Evolutionary conservation across 2,888 invertebrate species (phyloP), one percentile per base, ranked within the genome.

Genomic region (Euclidia mi): DNA sequence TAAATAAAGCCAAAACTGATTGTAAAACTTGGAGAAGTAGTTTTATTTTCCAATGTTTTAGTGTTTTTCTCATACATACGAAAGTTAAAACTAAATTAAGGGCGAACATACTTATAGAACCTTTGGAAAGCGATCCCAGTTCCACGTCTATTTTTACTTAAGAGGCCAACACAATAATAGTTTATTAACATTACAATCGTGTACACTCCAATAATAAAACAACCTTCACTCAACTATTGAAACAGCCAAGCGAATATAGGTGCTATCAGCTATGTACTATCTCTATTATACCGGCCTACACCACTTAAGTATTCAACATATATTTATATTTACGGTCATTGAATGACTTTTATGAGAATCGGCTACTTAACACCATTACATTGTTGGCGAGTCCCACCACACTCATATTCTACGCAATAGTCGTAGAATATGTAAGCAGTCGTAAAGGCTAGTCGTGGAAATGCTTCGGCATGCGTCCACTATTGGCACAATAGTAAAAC

Each of bases 261-360:
- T n/a, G n/a, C n/a, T n/a, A n/a, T 7, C 7, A 25, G 20, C 37
- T 47, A 46, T 25, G 12, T 14, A 45, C 43, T 49, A 59, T 56
- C 32, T 68, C 52, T 58, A 61, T 42, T 57, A 57, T 43, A 35
- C 34, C 34, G 9, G 7, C 28, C 11, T 41, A 25, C 50, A 48
- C 46, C 29, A 41, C 31, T 51, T 47, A 48, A 56, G 42, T 32
- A 47, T 40, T 28, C 43, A 28, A 28, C 44, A 49, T 50, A 38
- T 55, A 55, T 60, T 53, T 55, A 50, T 55, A 67, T 73, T 71
- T 59, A 68, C 60, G 58, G 50, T 50, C 40, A 55, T 52, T 56
- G 60, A 49, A 68, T 51, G 47, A 50, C 46, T 68, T 74, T 63
- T 64, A 75, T 64, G 62, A 60, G 63, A 56, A 52, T 65, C 35